Conservation (phyloP, 1,140 invertebrate species). For the Zaprionus kolodkinae region DNA sequence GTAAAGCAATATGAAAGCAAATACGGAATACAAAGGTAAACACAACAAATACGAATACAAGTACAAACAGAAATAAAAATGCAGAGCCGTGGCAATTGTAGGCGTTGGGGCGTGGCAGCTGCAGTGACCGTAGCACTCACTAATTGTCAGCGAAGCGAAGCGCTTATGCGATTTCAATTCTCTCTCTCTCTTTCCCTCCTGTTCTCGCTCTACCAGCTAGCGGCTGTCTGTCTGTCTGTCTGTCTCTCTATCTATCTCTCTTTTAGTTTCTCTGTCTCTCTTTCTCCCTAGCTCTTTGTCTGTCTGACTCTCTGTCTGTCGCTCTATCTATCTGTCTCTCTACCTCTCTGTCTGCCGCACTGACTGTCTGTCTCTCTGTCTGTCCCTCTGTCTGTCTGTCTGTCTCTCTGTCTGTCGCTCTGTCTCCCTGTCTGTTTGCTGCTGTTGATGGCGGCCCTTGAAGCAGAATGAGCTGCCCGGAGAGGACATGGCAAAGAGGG, state of each 20-base stretch:
- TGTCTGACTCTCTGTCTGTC: not conserved
- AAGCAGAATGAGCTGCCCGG: conserved; percentile 31
- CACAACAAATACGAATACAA: conserved; percentile 13
- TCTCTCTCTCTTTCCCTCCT: not conserved
- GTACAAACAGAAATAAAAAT: conserved; percentile 44
- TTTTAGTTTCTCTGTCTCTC: not conserved
- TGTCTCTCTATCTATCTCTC: not conserved
- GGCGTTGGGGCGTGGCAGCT: conserved; percentile 26
- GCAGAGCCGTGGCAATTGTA: conserved; percentile 1
- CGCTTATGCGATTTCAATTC: conserved; percentile 65
- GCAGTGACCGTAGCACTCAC: conserved; percentile 58
- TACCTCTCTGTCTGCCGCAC: not conserved
- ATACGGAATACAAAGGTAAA: not conserved
- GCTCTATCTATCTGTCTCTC: not conserved
- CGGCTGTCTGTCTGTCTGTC: not conserved
- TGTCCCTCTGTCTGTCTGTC: not conserved
- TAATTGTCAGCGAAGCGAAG: conserved; percentile 72
- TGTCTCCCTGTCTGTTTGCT: conserved; percentile 20
- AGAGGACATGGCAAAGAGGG: conserved; percentile 14
- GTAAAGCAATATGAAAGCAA: conserved; percentile 20
- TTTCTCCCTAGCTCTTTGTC: too few relatives aligned
- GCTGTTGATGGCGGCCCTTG: conserved; percentile 53
- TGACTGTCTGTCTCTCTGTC: too few relatives aligned
- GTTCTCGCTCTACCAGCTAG: too few relatives aligned
- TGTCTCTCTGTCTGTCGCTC: not conserved